phyloP scores from a whole-genome alignment of 2,888 invertebrate species.

The Mycogona germanica region DNA sequence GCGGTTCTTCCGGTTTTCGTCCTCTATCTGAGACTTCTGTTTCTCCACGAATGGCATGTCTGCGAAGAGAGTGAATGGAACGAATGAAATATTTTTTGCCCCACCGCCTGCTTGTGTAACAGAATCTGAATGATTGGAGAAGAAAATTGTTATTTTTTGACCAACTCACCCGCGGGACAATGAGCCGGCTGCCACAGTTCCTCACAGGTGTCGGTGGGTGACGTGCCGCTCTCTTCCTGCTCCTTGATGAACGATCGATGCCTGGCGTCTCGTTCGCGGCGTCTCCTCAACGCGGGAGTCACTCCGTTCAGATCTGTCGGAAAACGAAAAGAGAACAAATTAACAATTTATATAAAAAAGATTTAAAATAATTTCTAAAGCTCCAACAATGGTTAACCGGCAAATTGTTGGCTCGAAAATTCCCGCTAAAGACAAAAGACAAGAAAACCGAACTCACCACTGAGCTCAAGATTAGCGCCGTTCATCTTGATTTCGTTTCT shows the following conservation, averaged over 20 bases:
- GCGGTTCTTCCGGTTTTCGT: slow-evolving; percentile 22
- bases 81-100: too few species aligned
- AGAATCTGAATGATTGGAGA: too few species aligned
- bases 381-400: too few species aligned
- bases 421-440: too few species aligned
- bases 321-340: too few species aligned
- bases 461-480: slow-evolving; percentile 4
- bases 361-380: too few species aligned
- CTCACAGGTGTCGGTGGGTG: background rate
- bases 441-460: slow-evolving; percentile 1
- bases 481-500: slow-evolving; percentile 11
- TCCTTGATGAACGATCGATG: slow-evolving; percentile 73
- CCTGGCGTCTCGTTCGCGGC: slow-evolving; percentile 69
- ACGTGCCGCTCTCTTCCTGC: slow-evolving; percentile 37
- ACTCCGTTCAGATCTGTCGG: slow-evolving; percentile 42
- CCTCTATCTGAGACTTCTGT: slow-evolving; percentile 19
- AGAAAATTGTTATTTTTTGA: too few species aligned
- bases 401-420: too few species aligned
- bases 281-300: slow-evolving; percentile 62
- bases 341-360: too few species aligned
- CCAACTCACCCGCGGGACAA: background rate
- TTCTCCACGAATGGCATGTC: slow-evolving; percentile 9
- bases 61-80: slow-evolving; percentile 1
- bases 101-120: too few species aligned
- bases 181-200: background rate